Evolutionary conservation across 2,797 vertebrate genomes (phyloP), one percentile per base, ranked within the genome.

Genomic region (Schizopygopsis pylzovi): DNA sequence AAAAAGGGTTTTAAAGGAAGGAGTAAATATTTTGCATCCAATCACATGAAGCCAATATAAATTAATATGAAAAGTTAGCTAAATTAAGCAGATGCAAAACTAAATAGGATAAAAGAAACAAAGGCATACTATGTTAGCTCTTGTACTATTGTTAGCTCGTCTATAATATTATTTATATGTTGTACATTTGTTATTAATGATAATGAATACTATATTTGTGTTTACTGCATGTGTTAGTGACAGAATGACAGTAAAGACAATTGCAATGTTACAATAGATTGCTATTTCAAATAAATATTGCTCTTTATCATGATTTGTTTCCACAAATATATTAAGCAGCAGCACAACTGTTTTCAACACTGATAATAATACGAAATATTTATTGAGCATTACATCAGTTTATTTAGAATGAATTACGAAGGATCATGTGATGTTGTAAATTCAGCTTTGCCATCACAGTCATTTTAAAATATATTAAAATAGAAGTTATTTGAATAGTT

Each of bases 51-150:
- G 47, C n/a, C 22, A 28, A 28, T 49, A 52, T 20, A 18, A 75
- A 52, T 1, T 22, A 13, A 71, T 13, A 75, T 6, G 16, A 39
- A 80, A n/a, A 11, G 59, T 5, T 70, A 68, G 28, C 47, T 39
- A 54, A 81, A 81, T 67, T 37, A 52, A 22, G 61, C 20, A 39
- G 8, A 81, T 54, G 28, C 20, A 54, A 68, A 54, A 70, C 20
- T 3, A 52, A 20, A 18, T 18, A 47, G 45, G 43, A 47, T 22
- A 67, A 67, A 49, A 81, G 6, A 81, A 49, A 37, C 12, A 25
- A 12, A 22, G 25, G 33, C 41, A 67, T 52, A 45, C 43, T 47
- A 37, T 25, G 11, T 61, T 61, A 61, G 25, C 33, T 33, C 33
- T 33, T 33, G 12, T 61, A 22, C 56, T 54, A 45, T n/a, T 15